Evolutionary conservation across 2,888 invertebrate genomes (phyloP).

Genomic region (Ectropis crepuscularia): DNA sequence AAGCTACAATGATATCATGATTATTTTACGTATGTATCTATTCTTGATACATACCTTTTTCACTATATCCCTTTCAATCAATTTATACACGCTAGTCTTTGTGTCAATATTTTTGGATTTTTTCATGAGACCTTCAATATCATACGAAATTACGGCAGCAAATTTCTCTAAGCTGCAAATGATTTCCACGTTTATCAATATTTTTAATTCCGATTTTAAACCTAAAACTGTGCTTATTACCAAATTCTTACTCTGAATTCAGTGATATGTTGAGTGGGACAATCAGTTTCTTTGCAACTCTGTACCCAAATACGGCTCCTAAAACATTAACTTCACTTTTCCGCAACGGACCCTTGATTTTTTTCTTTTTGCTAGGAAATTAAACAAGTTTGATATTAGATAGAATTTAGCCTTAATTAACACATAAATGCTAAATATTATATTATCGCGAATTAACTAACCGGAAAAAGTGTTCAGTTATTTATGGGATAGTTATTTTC

Average conservation of each 20-base stretch:
- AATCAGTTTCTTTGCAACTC: slow-evolving; percentile 54
- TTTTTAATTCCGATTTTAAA: neutral
- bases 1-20: too few relatives aligned
- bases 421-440: too few relatives aligned
- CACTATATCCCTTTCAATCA: slow-evolving; percentile 55
- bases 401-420: too few relatives aligned
- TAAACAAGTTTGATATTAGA: too few relatives aligned
- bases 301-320: slow-evolving; percentile 58
- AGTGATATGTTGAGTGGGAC: slow-evolving; percentile 53
- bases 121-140: slow-evolving; percentile 53
- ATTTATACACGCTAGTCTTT: slow-evolving; percentile 37
- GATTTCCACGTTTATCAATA: neutral
- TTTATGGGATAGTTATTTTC: too few relatives aligned
- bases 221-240: neutral
- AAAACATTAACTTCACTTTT: slow-evolving; percentile 14
- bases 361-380: neutral
- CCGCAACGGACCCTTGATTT: slow-evolving; percentile 47
- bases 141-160: slow-evolving; percentile 53
- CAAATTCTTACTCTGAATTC: slow-evolving; percentile 58
- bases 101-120: slow-evolving; percentile 34
- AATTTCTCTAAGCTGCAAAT: slow-evolving; percentile 57
- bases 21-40: too few relatives aligned
- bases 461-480: too few relatives aligned
- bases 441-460: too few relatives aligned
- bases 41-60: slow-evolving; percentile 19